Evolutionary conservation across 1,140 invertebrate species (phyloP).

Genomic region (Tetragonula clypearis): DNA sequence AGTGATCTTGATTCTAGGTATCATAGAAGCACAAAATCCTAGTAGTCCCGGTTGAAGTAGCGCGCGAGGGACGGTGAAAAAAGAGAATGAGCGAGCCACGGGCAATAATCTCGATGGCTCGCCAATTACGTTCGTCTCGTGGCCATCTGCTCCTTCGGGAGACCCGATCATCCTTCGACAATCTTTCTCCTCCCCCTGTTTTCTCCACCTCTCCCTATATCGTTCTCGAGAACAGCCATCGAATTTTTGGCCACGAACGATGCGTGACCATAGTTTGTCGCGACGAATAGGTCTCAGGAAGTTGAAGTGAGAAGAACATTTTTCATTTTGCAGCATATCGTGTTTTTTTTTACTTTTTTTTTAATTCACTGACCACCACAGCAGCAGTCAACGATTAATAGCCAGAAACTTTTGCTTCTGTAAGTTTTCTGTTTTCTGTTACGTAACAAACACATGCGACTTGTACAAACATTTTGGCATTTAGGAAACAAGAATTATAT

Average conservation of each 20-base stretch:
- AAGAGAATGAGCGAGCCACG: conserved; percentile 49
- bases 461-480: too few relatives aligned
- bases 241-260: conserved; percentile 31
- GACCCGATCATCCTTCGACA: conserved; percentile 66
- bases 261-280: conserved; percentile 58
- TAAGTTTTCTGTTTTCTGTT: too few relatives aligned
- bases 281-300: neutral
- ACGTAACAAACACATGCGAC: too few relatives aligned
- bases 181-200: conserved; percentile 35
- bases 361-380: too few relatives aligned
- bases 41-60: conserved; percentile 4
- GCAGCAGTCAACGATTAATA: too few relatives aligned
- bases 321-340: too few relatives aligned
- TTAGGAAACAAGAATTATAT: too few relatives aligned
- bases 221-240: neutral
- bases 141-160: conserved; percentile 74
- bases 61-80: neutral
- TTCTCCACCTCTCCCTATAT: neutral
- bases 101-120: conserved; percentile 75
- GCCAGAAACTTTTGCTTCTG: too few relatives aligned
- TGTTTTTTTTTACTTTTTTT: too few relatives aligned
- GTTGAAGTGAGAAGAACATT: too few relatives aligned
- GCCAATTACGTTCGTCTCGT: conserved; percentile 78
- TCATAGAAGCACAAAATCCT: conserved; percentile 33
- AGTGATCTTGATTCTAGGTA: conserved; percentile 45